Evolutionary conservation across 2,888 invertebrate species (phyloP), one percentile per base, ranked within the genome.

Genomic region (Eretmocerus hayati): DNA sequence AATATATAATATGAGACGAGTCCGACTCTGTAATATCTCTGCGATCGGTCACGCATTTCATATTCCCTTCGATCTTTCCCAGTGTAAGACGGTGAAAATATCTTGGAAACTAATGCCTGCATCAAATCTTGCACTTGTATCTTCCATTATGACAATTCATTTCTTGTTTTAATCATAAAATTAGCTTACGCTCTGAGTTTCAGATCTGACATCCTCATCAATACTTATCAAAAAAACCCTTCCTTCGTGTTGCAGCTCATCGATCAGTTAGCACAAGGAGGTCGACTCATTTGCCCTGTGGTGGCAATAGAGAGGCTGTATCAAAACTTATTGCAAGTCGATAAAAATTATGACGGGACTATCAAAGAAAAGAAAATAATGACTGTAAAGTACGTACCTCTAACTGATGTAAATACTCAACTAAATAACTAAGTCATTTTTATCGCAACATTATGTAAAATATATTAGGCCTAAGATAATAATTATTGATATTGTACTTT

Each of bases 341-440:
- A 99, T 72, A 97, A 96, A 73, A 77, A 81, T 42, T 67, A 73
- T 1, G 86, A 91, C 66, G 96, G 96, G 6, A 77, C 81, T 5
- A 77, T 91, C 2, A 76, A 77, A 11, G 79, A 83, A 55, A 85
- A 85, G 59, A 82, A 83, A 46, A 75, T 99, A 4, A 94, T 96
- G 92, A 90, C 91, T 45, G 97, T 99, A 16, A 88, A 95, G 61
- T 99, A 96, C 69, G 97, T 99, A 32, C 97, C 96, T 1, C 77
- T 99, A 32, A 97, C 97, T 0, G 93, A 94, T 72, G 82, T 84
- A 65, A 78, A 79, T 20, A 75, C 79, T 50, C 87, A 89, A 69
- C 72, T 77, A n/a, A 46, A 53, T 46, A 56, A 52, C 54, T 41
- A 47, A 46, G 33, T 11, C n/a, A 23, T 20, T 44, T 38, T 30